phyloP scores from a whole-genome alignment of 2,888 invertebrate genomes.

The Dicyrtoma fusca region DNA sequence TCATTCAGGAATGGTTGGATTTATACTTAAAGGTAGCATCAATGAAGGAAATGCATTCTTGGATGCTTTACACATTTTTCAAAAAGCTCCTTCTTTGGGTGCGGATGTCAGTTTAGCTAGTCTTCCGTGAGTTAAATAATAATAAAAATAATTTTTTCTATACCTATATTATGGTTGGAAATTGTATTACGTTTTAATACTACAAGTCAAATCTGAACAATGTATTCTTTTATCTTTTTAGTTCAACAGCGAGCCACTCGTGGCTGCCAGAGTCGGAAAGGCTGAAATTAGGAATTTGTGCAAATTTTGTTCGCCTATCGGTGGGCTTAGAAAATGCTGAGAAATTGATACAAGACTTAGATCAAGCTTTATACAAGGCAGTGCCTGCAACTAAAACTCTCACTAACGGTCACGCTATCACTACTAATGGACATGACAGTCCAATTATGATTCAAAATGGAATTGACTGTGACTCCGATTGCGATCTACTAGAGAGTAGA shows the following conservation, averaged over 20 bases:
- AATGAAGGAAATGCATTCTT: slow-evolving; percentile 73
- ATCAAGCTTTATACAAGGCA: slow-evolving; percentile 34
- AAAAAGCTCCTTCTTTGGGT: slow-evolving; percentile 90
- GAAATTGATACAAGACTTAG: slow-evolving; percentile 80
- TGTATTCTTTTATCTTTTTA: slow-evolving; percentile 9
- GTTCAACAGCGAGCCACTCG: slow-evolving; percentile 67
- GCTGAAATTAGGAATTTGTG: slow-evolving; percentile 76
- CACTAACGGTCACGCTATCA: not conserved
- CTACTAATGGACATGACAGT: no score
- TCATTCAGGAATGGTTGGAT: slow-evolving; percentile 89
- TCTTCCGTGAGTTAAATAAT: slow-evolving; percentile 55
- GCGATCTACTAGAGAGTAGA: no score
- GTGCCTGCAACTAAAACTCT: slow-evolving; percentile 10
- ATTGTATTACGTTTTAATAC: no score
- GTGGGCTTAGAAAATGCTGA: slow-evolving; percentile 86
- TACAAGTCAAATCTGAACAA: not conserved
- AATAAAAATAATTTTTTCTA: not conserved
- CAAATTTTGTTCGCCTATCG: slow-evolving; percentile 82
- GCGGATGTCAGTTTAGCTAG: slow-evolving; percentile 94
- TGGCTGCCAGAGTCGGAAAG: slow-evolving; percentile 79
- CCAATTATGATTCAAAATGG: no score
- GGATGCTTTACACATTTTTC: slow-evolving; percentile 74
- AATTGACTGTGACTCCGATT: no score
- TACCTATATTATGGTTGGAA: not conserved
- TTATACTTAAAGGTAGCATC: slow-evolving; percentile 79